A percentile compares a stretch with the other conserved stretches of the same genome.
These are phyloP conservation scores for Camponotus floridanus DNA, from an alignment of 1,140 invertebrate species.

Conservation along the genomic window DNA sequence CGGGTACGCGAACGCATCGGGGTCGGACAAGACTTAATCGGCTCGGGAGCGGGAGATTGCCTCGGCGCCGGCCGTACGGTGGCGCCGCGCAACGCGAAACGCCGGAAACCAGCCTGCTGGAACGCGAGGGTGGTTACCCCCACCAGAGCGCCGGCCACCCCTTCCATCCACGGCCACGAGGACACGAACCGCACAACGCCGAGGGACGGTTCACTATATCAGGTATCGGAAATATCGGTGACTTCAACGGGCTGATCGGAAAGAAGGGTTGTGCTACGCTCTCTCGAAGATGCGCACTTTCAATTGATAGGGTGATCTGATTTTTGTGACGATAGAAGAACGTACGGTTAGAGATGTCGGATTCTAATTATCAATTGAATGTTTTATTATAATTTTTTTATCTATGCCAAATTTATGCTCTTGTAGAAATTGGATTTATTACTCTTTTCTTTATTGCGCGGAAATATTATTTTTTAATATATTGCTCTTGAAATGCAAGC, in stretches of 20 bases:
- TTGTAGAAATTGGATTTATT: not conserved
- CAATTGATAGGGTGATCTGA: not conserved
- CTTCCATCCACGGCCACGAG: slow-evolving; percentile 76
- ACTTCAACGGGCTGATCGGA: slow-evolving; percentile 86
- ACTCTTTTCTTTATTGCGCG: not conserved
- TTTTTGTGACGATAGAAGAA: not conserved
- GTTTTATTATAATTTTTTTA: not conserved
- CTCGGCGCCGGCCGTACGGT: slow-evolving; percentile 79
- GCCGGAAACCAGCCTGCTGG: slow-evolving; percentile 68
- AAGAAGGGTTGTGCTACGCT: slow-evolving; percentile 78
- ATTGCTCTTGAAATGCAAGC: not conserved
- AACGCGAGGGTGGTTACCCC: slow-evolving; percentile 83
- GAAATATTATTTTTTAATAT: not conserved
- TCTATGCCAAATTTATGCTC: not conserved
- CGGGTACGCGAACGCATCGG: slow-evolving; percentile 5
- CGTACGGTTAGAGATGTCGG: not conserved
- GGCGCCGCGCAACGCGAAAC: slow-evolving; percentile 80
- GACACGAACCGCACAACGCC: slow-evolving; percentile 69
- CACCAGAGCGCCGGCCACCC: slow-evolving; percentile 67
- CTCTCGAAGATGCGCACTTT: not conserved
- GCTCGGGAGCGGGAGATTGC: slow-evolving; percentile 72
- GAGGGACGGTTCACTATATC: slow-evolving; percentile 78
- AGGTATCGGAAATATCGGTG: slow-evolving; percentile 86
- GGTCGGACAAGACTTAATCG: slow-evolving; percentile 79
- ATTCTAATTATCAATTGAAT: not conserved